A percentile compares a stretch with the other conserved stretches of the same genome.
Conservation (phyloP, 2,113 vertebrate genomes). For the Holacanthus passer region DNA sequence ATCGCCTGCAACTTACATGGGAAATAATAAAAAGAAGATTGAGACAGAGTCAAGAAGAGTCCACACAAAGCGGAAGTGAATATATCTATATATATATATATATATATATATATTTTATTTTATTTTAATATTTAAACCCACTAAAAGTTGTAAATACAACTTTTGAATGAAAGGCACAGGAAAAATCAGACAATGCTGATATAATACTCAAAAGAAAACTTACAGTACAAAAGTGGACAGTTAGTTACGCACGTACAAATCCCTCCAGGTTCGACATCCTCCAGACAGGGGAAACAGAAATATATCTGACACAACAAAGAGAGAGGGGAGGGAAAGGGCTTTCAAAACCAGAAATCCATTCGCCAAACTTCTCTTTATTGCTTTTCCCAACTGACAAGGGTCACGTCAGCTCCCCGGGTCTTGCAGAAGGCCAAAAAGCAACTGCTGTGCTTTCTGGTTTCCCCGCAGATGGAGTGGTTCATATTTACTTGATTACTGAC, state of each 20-base stretch:
- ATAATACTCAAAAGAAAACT: slow-evolving; percentile 92
- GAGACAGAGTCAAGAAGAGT: slow-evolving; percentile 68
- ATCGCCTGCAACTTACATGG: slow-evolving; percentile 15
- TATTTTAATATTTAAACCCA: slow-evolving; percentile 96
- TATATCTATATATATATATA: slow-evolving; percentile 59
- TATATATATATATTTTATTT: slow-evolving; percentile 83
- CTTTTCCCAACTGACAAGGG: slow-evolving; percentile 85
- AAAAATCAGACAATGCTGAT: slow-evolving; percentile 98
- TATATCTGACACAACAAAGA: slow-evolving; percentile 82
- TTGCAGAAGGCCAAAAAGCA: slow-evolving; percentile 20
- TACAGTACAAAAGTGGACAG: slow-evolving; percentile 97
- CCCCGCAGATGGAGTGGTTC: slow-evolving; percentile 22
- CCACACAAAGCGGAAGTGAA: slow-evolving; percentile 66
- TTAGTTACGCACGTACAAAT: slow-evolving; percentile 93
- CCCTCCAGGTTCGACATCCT: slow-evolving; percentile 77
- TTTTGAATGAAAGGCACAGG: slow-evolving; percentile 97
- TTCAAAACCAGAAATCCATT: slow-evolving; percentile 78
- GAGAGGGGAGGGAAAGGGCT: slow-evolving; percentile 78
- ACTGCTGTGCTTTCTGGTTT: slow-evolving; percentile 33
- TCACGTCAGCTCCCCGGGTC: slow-evolving; percentile 50
- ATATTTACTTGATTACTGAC: slow-evolving; percentile 51
- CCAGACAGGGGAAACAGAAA: slow-evolving; percentile 76
- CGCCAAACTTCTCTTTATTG: slow-evolving; percentile 91
- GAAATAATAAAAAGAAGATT: slow-evolving; percentile 43
- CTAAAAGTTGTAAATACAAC: slow-evolving; percentile 98